Base-by-base conservation (phyloP, 2,797 vertebrate genomes). In the Eutrigla gurnardus region DNA sequence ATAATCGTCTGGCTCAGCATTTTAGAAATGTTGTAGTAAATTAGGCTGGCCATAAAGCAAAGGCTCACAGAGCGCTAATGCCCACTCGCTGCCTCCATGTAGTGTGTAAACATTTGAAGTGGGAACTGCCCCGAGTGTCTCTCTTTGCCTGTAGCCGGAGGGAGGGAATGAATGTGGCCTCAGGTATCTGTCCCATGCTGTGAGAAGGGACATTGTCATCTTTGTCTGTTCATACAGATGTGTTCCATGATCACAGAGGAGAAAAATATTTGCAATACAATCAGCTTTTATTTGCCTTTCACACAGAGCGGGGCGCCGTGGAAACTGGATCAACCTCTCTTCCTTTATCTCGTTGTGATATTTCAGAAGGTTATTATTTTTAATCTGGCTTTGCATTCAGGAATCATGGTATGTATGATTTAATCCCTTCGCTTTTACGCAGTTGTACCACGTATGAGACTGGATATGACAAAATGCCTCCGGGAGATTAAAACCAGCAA, bases 61-160 rank as follows among this genome's bases (percentile, higher is more conserved):
- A 57, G 78, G 72, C 87, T 75, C 76, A 81, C 35, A 8, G 36
- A 2, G 81, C 3, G 74, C 80, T 88, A 83, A 90, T 89, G 82
- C 72, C 61, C 85, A 64, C 66, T 78, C 57, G 13, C 76, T 72
- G 82, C 62, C 53, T 89, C 63, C 13, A 5, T 65, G 69, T 62
- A 37, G 70, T 54, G 80, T 78, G 88, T 89, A 89, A 91, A 92
- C 87, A 93, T 85, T 86, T 80, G 70, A 78, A 79, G 62, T 64
- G 66, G 75, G 74, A 78, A 65, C 78, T 68, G 76, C 86, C 81
- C 70, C 14, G 65, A 85, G 85, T 78, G 53, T 58, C 18, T 53
- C 43, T 79, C 75, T 89, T 76, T 67, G 46, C 78, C 58, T 10
- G 0, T 61, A 82, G 80, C 76, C 61, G 46, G 70, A 73, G 71